A percentile compares a stretch with the other conserved stretches of the same genome.
phyloP scores from a whole-genome alignment of 2,113 vertebrate species.

The Lycaon pictus region DNA sequence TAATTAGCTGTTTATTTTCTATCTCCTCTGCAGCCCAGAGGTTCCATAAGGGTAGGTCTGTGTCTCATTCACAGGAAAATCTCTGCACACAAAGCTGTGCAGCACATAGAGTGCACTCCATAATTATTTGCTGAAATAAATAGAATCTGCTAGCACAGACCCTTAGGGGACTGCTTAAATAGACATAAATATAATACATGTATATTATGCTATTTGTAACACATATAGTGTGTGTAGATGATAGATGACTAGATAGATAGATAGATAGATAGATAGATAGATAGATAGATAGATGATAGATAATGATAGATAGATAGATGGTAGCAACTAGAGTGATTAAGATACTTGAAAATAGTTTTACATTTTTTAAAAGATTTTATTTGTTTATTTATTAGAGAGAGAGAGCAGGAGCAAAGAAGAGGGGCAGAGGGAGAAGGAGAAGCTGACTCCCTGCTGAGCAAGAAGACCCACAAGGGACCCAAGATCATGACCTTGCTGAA shows the following conservation, averaged over 20 bases:
- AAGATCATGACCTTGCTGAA: too few relatives aligned
- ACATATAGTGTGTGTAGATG: background rate
- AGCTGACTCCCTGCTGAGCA: too few relatives aligned
- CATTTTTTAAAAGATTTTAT: too few relatives aligned
- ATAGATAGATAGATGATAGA: too few relatives aligned
- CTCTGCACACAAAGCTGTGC: background rate
- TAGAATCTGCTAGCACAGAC: background rate
- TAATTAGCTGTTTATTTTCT: background rate
- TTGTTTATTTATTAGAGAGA: too few relatives aligned
- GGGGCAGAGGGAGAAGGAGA: too few relatives aligned
- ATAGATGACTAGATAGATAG: too few relatives aligned
- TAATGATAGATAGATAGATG: too few relatives aligned
- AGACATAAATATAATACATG: background rate
- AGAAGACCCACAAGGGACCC: too few relatives aligned
- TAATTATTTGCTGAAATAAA: slow-evolving; percentile 5
- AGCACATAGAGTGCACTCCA: background rate
- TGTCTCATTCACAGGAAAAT: background rate
- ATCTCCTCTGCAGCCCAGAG: background rate
- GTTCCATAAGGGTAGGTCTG: background rate
- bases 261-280: too few relatives aligned
- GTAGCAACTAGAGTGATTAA: background rate
- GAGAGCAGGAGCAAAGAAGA: too few relatives aligned
- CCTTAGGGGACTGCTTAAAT: background rate
- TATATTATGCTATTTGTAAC: background rate
- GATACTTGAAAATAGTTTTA: background rate